These are phyloP conservation scores for Pycnomerus fuliginosus DNA, from an alignment of 2,888 invertebrate species.

Conservation along the genomic window DNA sequence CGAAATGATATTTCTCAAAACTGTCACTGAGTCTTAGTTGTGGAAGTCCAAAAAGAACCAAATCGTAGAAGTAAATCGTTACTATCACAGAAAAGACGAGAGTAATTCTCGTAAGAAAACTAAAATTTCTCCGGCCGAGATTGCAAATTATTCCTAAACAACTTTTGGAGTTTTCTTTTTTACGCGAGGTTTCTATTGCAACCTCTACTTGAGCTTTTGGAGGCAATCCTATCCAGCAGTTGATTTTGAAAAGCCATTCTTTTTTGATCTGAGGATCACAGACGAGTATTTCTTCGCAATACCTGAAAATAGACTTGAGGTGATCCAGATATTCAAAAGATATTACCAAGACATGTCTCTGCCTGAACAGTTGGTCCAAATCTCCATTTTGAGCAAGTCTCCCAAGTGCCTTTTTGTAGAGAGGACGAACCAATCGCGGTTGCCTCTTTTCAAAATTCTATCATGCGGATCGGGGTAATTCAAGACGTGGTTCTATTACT, in stretches of 20 bases:
- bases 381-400: constrained; percentile 31
- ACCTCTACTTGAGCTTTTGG: constrained; percentile 3
- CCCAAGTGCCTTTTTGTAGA: constrained; percentile 35
- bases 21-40: too few species aligned
- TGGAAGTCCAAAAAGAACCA: constrained; percentile 33
- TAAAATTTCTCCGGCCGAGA: too few species aligned
- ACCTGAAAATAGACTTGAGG: too few species aligned
- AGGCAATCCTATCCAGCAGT: constrained; percentile 28
- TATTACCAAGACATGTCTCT: constrained; percentile 36
- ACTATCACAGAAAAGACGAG: not conserved
- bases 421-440: constrained; percentile 39
- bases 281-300: constrained; percentile 33
- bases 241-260: constrained; percentile 31
- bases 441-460: constrained; percentile 32
- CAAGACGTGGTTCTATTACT: constrained; percentile 40
- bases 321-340: too few species aligned
- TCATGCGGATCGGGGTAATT: constrained; percentile 42
- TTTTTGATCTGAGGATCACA: constrained; percentile 34
- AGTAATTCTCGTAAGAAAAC: not conserved
- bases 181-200: not conserved
- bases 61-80: constrained; percentile 24
- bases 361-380: constrained; percentile 40
- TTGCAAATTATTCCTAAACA: too few species aligned
- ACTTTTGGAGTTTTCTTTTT: not conserved
- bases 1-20: too few species aligned